Evolutionary conservation across 2,888 invertebrate genomes (phyloP), one percentile per base, ranked within the genome.

Genomic region (Trissolcus brochymenae): DNA sequence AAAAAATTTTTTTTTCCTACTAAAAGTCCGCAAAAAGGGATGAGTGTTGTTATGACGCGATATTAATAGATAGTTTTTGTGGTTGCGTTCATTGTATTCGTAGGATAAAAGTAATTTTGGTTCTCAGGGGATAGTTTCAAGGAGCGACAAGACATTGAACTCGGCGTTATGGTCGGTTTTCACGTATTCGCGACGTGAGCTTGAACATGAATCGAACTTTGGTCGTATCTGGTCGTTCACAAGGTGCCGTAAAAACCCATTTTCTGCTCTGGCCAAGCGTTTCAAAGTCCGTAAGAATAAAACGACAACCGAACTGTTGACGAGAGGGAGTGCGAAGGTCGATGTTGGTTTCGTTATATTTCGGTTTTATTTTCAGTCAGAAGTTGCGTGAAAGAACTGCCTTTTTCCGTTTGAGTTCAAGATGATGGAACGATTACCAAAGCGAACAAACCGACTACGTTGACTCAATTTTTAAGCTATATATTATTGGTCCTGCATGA

Each of bases 201-300:
- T 74, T 16, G 68, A 77, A 79, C 67, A 71, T 66, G 76, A 79
- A 81, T 81, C 80, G 81, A 82, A 80, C 76, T 75, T 55, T 7
- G 16, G 76, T 78, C 79, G 79, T 79, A 76, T 80, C 76, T 67
- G 77, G 74, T 72, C 80, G 78, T 76, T 78, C 79, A 66, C 74
- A 77, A 76, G 59, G 65, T 50, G 78, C 79, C 66, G 80, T 81
- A 81, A 81, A 81, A 82, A 80, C 71, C 81, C 80, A 81, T 81
- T 81, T 81, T 79, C 73, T 68, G 62, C 77, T 62, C 60, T 76
- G 79, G 62, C 66, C 67, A 65, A 80, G 82, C 81, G 75, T 78
- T 80, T 59, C 62, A 77, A 79, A 81, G 79, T 76, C 80, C 60
- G 71, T 77, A 78, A 80, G 79, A 78, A 80, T 78, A 78, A 78